Conservation (phyloP, 2,888 invertebrate species). For the Myopa tessellatipennis region DNA sequence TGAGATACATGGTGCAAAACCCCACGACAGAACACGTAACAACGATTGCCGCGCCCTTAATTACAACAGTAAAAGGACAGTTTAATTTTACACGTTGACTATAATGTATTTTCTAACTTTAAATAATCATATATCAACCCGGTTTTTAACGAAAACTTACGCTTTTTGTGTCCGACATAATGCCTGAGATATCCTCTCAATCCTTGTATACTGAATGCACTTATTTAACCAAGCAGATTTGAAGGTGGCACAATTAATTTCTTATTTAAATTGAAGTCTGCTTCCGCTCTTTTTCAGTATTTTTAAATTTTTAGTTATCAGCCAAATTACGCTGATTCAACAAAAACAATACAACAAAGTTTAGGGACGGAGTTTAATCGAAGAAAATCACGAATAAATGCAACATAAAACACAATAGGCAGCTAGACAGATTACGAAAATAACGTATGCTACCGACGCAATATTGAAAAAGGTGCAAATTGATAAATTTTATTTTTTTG, state of each 20-base stretch:
- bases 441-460: not conserved
- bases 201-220: not conserved
- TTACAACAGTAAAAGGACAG: not conserved
- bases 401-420: constrained; percentile 20
- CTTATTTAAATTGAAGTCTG: not conserved
- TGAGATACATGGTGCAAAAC: constrained; percentile 11
- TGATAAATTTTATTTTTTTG: not conserved
- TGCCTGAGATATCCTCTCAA: constrained; percentile 29
- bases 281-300: constrained; percentile 22
- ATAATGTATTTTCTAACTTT: not conserved
- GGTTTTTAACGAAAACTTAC: constrained; percentile 53
- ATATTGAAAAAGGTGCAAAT: not conserved
- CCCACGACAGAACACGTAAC: constrained; percentile 12
- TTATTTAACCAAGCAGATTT: not conserved
- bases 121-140: not conserved
- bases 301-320: constrained; percentile 15
- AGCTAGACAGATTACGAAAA: not conserved
- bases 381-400: constrained; percentile 27
- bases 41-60: constrained; percentile 32
- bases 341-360: constrained; percentile 29
- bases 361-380: constrained; percentile 23
- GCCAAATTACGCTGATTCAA: constrained; percentile 37
- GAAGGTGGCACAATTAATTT: not conserved
- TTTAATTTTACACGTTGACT: not conserved
- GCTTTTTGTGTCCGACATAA: constrained; percentile 64